These are phyloP conservation scores for Rhyacophila evoluta DNA, from an alignment of 2,888 invertebrate genomes.

Conservation along the genomic window DNA sequence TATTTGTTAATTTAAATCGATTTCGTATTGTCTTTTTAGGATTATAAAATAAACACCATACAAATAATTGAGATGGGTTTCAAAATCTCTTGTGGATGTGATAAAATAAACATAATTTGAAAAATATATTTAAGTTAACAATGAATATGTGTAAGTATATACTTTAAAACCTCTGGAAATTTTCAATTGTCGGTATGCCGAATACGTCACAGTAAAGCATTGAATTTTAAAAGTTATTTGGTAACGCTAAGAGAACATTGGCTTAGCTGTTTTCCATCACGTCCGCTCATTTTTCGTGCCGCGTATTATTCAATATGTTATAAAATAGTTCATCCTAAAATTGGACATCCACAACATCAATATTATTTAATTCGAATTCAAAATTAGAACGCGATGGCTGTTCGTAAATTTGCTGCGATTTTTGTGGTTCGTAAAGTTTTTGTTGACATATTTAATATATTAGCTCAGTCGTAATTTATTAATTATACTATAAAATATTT, in stretches of 20 bases:
- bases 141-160: neutral
- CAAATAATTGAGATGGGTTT: too few relatives aligned
- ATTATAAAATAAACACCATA: too few relatives aligned
- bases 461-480: too few relatives aligned
- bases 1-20: too few relatives aligned
- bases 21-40: too few relatives aligned
- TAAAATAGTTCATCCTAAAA: neutral
- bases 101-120: too few relatives aligned
- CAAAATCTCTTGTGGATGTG: too few relatives aligned
- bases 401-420: neutral
- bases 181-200: neutral
- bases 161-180: neutral
- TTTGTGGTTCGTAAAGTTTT: constrained; percentile 17
- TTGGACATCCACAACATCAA: neutral
- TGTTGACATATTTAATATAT: too few relatives aligned
- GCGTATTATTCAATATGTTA: constrained; percentile 9
- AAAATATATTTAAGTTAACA: neutral
- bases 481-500: too few relatives aligned
- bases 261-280: neutral
- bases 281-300: neutral
- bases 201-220: neutral
- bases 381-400: constrained; percentile 6
- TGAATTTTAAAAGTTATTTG: constrained; percentile 5
- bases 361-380: neutral
- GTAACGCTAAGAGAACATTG: neutral